These are phyloP conservation scores for Hermetia illucens DNA, from an alignment of 1,140 invertebrate species.

Conservation along the genomic window DNA sequence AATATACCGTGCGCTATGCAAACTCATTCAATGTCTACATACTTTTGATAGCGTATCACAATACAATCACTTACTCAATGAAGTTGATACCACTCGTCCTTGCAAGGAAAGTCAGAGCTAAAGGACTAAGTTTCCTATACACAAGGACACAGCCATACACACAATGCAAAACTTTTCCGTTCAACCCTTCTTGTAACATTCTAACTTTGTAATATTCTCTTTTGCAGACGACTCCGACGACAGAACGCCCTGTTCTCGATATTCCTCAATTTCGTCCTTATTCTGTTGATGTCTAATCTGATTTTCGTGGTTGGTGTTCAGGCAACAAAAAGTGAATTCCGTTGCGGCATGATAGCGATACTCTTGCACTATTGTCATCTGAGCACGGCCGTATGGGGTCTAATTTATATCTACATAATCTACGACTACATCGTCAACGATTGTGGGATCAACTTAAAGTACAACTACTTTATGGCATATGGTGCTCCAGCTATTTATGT, in stretches of 20 bases:
- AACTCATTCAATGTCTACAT: too few species aligned
- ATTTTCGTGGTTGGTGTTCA: conserved; percentile 37
- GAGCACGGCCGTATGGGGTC: conserved; percentile 48
- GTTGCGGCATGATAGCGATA: conserved; percentile 47
- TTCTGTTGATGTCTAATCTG: conserved; percentile 27
- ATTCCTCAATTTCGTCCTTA: conserved; percentile 21
- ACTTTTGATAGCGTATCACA: too few species aligned
- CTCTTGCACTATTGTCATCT: conserved; percentile 53
- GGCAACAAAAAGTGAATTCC: conserved; percentile 40
- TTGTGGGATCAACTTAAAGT: conserved; percentile 27
- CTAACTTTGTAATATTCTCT: background rate
- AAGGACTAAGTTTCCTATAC: too few species aligned
- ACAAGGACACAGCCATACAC: too few species aligned
- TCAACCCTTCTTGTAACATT: too few species aligned
- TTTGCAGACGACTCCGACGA: conserved; percentile 2
- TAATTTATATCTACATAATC: conserved; percentile 34
- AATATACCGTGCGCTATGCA: too few species aligned
- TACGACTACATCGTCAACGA: conserved; percentile 27
- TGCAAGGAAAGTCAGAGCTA: too few species aligned
- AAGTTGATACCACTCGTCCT: too few species aligned
- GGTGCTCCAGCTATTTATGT: conserved; percentile 38
- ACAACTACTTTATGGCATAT: conserved; percentile 37
- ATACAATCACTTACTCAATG: too few species aligned
- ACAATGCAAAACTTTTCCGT: too few species aligned
- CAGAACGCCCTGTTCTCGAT: conserved; percentile 6